phyloP scores from a whole-genome alignment of 2,888 invertebrate genomes.

The Nomada ruficornis region DNA sequence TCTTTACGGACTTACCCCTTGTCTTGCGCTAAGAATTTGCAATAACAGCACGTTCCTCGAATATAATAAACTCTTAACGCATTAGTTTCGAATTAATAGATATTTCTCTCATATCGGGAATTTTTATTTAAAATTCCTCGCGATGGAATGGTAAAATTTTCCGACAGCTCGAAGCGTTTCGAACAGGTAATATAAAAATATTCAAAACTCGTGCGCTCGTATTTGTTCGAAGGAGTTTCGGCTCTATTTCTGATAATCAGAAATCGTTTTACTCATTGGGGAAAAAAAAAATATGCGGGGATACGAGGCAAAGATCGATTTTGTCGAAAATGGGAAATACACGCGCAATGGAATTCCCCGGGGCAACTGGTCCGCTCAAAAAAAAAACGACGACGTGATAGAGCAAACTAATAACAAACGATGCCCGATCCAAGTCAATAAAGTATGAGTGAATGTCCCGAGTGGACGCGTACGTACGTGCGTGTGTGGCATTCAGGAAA shows the following conservation, averaged over 20 bases:
- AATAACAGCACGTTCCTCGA: neutral
- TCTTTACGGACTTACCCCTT: neutral
- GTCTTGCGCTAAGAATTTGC: neutral
- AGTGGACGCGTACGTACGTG: neutral
- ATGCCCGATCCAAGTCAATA: neutral
- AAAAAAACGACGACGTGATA: neutral
- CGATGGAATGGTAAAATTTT: no score
- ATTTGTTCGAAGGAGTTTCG: no score
- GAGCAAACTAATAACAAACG: slow-evolving; percentile 6
- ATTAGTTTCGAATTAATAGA: neutral
- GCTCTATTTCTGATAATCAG: neutral
- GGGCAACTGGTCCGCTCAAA: no score
- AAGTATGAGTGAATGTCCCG: neutral
- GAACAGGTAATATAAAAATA: no score
- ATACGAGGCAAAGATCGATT: no score
- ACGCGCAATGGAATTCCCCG: neutral
- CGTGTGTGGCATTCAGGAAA: neutral
- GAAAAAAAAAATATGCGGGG: neutral
- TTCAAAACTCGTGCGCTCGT: no score
- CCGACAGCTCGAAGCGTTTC: no score
- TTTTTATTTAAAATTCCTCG: neutral
- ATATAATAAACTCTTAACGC: neutral
- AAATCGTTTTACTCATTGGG: neutral
- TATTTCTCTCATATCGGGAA: neutral
- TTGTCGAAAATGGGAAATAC: no score